Evolutionary conservation across 92 coral and sea anemone species (phyloP).

Genomic region (Ricordea florida): DNA sequence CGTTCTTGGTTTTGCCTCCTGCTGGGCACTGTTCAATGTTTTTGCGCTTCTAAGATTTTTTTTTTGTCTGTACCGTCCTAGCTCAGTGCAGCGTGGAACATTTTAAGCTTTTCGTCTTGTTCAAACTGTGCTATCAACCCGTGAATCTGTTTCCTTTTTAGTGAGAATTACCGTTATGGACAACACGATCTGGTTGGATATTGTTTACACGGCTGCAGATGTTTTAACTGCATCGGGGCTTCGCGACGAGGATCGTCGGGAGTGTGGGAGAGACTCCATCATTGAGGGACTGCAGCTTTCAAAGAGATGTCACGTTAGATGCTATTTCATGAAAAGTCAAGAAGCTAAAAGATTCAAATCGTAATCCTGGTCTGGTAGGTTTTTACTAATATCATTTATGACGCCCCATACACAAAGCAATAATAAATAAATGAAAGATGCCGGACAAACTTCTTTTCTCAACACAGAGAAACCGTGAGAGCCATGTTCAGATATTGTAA

Average conservation of each 20-base stretch:
- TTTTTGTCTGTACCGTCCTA: slow-evolving; percentile 8
- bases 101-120: slow-evolving; percentile 3
- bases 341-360: too few relatives aligned
- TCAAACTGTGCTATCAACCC: slow-evolving; percentile 59
- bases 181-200: slow-evolving; percentile 23
- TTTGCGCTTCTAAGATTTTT: slow-evolving; percentile 38
- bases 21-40: slow-evolving; percentile 41
- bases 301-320: slow-evolving; percentile 7
- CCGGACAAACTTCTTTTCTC: too few relatives aligned
- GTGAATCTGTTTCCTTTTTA: slow-evolving; percentile 53
- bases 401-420: too few relatives aligned
- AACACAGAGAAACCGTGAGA: too few relatives aligned
- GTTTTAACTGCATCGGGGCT: neutral
- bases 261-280: neutral
- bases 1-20: slow-evolving; percentile 42
- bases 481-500: too few relatives aligned
- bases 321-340: slow-evolving; percentile 1
- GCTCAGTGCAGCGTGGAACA: neutral
- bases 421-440: too few relatives aligned
- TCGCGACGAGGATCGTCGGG: slow-evolving; percentile 21
- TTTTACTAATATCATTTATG: too few relatives aligned
- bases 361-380: too few relatives aligned
- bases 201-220: neutral
- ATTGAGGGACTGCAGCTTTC: neutral
- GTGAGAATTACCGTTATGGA: slow-evolving; percentile 59